Conservation (phyloP, 2,888 invertebrate species). For the Brachycybe producta region DNA sequence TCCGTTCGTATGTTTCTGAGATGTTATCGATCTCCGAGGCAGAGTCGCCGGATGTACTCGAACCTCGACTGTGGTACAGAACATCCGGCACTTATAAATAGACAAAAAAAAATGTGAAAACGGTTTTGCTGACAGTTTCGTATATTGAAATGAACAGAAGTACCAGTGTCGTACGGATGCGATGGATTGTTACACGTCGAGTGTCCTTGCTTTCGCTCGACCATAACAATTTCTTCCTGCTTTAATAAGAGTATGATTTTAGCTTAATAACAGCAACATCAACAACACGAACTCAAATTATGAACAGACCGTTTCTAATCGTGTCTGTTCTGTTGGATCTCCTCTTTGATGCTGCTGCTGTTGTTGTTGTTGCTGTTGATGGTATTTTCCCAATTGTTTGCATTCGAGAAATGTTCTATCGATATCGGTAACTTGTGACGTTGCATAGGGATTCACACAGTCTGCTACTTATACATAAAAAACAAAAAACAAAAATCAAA, state of each 20-base stretch:
- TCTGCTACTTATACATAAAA: slow-evolving; percentile 2
- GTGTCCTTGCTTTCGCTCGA: neutral
- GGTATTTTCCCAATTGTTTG: neutral
- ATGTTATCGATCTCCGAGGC: neutral
- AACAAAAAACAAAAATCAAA: neutral
- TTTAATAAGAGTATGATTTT: neutral
- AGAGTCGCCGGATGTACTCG: slow-evolving; percentile 14
- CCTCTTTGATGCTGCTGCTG: neutral
- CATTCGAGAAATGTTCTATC: neutral
- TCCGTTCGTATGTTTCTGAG: neutral
- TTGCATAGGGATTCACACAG: slow-evolving; percentile 17
- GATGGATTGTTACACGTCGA: neutral
- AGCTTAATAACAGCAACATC: too few relatives aligned
- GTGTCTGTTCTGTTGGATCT: too few relatives aligned
- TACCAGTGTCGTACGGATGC: slow-evolving; percentile 4
- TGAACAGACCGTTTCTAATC: too few relatives aligned
- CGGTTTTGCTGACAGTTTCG: neutral
- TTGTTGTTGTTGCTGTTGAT: neutral
- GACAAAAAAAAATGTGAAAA: neutral
- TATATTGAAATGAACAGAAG: neutral
- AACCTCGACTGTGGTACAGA: slow-evolving; percentile 19
- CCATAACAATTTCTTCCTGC: neutral
- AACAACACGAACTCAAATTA: too few relatives aligned
- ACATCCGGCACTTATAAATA: slow-evolving; percentile 18
- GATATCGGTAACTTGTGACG: slow-evolving; percentile 11